A percentile compares a stretch with the other conserved stretches of the same genome.
phyloP scores from a whole-genome alignment of 64 coral and sea anemone genomes.

The Anthopleura sola region DNA sequence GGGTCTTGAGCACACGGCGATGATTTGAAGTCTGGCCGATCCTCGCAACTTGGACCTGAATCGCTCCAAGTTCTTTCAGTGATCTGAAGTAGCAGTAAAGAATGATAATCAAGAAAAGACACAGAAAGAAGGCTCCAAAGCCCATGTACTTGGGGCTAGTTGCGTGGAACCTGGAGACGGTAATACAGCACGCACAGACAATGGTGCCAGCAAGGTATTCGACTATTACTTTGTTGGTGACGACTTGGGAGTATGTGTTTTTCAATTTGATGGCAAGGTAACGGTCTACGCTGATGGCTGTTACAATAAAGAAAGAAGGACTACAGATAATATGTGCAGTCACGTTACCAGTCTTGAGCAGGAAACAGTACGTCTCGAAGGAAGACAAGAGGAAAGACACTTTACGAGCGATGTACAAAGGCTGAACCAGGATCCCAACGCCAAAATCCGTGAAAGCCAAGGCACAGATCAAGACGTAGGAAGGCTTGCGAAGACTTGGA shows the following conservation, averaged over 20 bases:
- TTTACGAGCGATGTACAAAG: conserved; percentile 37
- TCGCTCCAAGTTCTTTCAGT: not conserved
- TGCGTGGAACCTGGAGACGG: not conserved
- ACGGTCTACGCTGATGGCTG: conserved; percentile 48
- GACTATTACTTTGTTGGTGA: not conserved
- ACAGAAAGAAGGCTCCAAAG: conserved; percentile 12
- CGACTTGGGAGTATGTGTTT: not conserved
- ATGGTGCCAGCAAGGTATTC: not conserved
- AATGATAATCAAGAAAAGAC: not conserved
- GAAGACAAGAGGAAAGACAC: not conserved
- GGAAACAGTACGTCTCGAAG: not conserved
- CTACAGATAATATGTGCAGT: conserved; percentile 29
- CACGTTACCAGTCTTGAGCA: conserved; percentile 7
- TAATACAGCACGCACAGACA: not conserved
- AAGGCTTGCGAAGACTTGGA: conserved; percentile 28
- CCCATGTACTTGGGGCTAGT: conserved; percentile 29
- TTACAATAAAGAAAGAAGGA: conserved; percentile 43
- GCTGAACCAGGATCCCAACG: conserved; percentile 24
- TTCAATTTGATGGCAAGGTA: conserved; percentile 25
- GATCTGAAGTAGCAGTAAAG: conserved; percentile 19
- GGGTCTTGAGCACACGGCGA: not conserved
- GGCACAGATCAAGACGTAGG: not conserved
- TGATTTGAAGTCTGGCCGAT: not conserved
- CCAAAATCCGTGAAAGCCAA: too few relatives aligned
- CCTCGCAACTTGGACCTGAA: not conserved